These are phyloP conservation scores for Virgularia gustaviana DNA, from an alignment of 92 coral and sea anemone species.

Conservation along the genomic window DNA sequence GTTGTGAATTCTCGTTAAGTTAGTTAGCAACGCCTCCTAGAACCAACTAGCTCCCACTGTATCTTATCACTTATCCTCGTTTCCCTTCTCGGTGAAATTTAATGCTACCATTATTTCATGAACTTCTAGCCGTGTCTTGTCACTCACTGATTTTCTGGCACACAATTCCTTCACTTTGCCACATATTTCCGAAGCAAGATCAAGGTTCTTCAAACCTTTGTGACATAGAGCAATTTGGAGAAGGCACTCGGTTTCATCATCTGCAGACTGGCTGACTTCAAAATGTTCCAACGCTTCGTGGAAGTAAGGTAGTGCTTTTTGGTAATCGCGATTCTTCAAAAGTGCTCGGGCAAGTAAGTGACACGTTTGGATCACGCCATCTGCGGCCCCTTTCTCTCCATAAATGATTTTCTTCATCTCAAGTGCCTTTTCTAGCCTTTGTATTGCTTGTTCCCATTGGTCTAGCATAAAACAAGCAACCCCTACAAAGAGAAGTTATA, in stretches of 20 bases:
- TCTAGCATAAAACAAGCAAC: constrained; percentile 10
- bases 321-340: neutral
- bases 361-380: neutral
- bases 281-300: constrained; percentile 15
- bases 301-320: constrained; percentile 16
- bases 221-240: constrained; percentile 8
- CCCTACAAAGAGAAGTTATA: neutral
- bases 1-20: too few species aligned
- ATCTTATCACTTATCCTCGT: too few species aligned
- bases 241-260: constrained; percentile 18
- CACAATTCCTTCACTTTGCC: constrained; percentile 8
- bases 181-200: neutral
- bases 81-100: neutral
- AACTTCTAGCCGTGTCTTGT: neutral
- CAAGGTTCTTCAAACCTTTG: constrained; percentile 18
- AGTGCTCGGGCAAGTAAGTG: constrained; percentile 10
- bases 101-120: neutral
- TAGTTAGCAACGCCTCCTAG: too few species aligned
- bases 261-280: constrained; percentile 1
- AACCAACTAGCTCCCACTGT: too few species aligned
- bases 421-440: constrained; percentile 13
- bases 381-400: neutral
- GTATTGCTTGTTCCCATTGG: constrained; percentile 16
- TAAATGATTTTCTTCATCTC: constrained; percentile 19
- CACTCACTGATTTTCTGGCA: neutral